phyloP scores from a whole-genome alignment of 35 echinoderm and acorn worm genomes.

The Ophioderma brevispina region DNA sequence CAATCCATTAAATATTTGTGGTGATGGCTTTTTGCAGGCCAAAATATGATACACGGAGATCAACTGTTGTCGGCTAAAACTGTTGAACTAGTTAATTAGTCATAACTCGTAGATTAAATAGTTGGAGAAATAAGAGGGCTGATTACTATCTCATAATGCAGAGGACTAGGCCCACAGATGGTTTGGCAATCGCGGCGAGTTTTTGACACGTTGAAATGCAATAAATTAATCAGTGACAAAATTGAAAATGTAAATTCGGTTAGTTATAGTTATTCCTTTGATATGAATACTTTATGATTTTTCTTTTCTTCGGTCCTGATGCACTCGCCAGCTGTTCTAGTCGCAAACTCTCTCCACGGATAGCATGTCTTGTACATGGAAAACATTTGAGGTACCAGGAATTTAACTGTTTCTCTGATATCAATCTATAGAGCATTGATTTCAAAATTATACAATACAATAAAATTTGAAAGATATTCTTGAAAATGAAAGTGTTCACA shows the following conservation, averaged over 20 bases:
- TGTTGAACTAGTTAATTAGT: constrained; percentile 14
- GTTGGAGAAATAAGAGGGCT: background rate
- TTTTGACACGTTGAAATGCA: constrained; percentile 6
- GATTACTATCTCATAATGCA: background rate
- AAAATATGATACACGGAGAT: constrained; percentile 10
- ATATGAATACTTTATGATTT: constrained; percentile 11
- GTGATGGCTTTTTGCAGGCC: background rate
- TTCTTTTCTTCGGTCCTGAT: background rate
- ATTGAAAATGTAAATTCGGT: constrained; percentile 11
- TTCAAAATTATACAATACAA: no score
- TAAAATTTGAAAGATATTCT: no score
- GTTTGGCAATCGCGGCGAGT: background rate
- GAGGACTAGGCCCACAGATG: background rate
- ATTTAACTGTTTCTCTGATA: no score
- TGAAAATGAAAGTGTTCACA: no score
- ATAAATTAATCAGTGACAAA: background rate
- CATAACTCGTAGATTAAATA: background rate
- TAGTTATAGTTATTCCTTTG: constrained; percentile 7
- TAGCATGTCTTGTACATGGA: no score
- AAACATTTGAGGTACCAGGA: no score
- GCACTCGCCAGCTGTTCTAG: background rate
- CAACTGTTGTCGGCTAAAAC: background rate
- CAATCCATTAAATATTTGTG: constrained; percentile 4
- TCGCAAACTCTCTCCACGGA: no score
- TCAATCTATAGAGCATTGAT: no score